Conservation (phyloP, 2,888 invertebrate genomes). For the Apodemia mormo region DNA sequence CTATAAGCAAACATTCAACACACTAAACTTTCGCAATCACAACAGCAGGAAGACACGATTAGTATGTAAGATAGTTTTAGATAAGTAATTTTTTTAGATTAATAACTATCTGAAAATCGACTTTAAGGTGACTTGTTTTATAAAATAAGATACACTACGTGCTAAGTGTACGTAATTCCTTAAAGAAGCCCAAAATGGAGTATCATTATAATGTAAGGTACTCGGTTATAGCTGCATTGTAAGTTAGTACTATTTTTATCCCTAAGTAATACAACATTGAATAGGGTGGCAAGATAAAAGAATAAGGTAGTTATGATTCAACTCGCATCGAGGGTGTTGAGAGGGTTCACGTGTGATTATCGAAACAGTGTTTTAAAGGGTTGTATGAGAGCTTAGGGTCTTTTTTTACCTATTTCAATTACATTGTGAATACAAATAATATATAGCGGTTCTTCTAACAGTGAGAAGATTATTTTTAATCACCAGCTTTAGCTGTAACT, state of each 20-base stretch:
- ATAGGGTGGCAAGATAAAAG: conserved; percentile 36
- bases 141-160: no score
- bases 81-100: no score
- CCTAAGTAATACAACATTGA: conserved; percentile 33
- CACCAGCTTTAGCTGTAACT: not conserved
- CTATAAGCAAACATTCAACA: no score
- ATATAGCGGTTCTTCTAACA: no score
- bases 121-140: no score
- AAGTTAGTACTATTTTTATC: conserved; percentile 29
- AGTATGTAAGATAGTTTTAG: no score
- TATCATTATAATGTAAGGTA: conserved; percentile 30
- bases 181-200: not conserved
- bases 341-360: conserved; percentile 34
- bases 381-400: conserved; percentile 29
- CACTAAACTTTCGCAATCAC: no score
- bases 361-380: conserved; percentile 33
- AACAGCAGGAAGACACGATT: no score
- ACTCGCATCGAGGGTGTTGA: conserved; percentile 31
- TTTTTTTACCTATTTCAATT: conserved; percentile 26
- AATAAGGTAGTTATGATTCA: conserved; percentile 37
- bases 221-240: conserved; percentile 23
- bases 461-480: not conserved
- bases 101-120: no score
- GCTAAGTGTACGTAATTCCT: not conserved
- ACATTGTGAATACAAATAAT: not conserved